phyloP scores from a whole-genome alignment of 1,140 invertebrate species.

The Calliopsis andreniformis region DNA sequence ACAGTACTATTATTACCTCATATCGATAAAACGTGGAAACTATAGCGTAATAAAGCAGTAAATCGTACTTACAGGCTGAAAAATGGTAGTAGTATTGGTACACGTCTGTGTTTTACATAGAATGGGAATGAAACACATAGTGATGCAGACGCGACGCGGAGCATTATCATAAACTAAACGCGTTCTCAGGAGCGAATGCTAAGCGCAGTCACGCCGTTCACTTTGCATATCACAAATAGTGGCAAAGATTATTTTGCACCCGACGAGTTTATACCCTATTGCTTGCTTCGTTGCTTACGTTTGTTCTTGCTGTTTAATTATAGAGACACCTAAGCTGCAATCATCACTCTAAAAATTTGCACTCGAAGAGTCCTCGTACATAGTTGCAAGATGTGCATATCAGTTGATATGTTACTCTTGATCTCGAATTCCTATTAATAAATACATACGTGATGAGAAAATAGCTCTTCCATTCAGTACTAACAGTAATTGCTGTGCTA shows the following conservation, averaged over 20 bases:
- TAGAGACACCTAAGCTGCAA: not conserved
- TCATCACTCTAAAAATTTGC: constrained; percentile 9
- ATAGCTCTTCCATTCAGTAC: not conserved
- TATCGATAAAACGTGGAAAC: not conserved
- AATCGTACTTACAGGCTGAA: not conserved
- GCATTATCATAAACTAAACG: not conserved
- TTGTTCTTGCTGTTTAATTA: constrained; percentile 22
- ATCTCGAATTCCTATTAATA: not conserved
- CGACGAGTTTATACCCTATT: constrained; percentile 9
- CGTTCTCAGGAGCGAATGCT: constrained; percentile 2
- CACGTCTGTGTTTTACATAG: not conserved
- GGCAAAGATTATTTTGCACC: constrained; percentile 10
- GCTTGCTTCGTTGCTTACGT: constrained; percentile 25
- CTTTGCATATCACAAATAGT: constrained; percentile 30
- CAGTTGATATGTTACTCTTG: not conserved
- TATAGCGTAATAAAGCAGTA: not conserved
- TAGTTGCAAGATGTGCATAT: not conserved
- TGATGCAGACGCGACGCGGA: not conserved
- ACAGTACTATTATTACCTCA: too few species aligned
- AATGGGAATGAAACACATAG: not conserved
- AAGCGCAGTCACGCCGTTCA: not conserved
- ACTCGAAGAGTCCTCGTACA: not conserved
- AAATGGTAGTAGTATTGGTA: not conserved
- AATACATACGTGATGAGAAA: too few species aligned
- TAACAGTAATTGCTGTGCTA: too few species aligned